phyloP scores from a whole-genome alignment of 2,797 vertebrate species.

The Paguma larvata region DNA sequence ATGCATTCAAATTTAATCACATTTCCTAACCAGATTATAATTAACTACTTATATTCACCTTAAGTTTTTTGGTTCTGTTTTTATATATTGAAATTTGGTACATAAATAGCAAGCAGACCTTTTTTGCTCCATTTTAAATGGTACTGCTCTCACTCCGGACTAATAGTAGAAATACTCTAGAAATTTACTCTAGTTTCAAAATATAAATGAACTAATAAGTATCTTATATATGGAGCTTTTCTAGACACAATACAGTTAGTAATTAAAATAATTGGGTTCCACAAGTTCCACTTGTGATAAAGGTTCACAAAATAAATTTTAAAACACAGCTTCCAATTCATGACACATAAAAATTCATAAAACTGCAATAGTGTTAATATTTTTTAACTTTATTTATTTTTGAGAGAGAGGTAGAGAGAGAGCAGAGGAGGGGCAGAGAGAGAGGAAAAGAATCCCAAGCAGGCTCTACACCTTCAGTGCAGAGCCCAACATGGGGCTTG shows the following conservation, averaged over 20 bases:
- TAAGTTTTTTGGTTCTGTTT: neutral
- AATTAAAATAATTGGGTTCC: conserved; percentile 39
- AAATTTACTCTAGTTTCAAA: conserved; percentile 7
- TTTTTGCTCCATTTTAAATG: conserved; percentile 47
- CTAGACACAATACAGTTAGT: conserved; percentile 40
- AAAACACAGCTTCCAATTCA: conserved; percentile 44
- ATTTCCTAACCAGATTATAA: conserved; percentile 61
- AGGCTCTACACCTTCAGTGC: no score
- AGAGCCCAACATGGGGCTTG: no score
- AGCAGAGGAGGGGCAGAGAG: no score
- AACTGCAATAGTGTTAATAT: conserved; percentile 20
- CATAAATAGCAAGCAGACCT: neutral
- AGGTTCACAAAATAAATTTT: conserved; percentile 59
- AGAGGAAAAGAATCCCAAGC: no score
- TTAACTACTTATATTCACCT: neutral
- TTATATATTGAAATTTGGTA: conserved; percentile 37
- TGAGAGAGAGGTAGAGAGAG: no score
- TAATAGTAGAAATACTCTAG: conserved; percentile 24
- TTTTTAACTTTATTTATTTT: neutral
- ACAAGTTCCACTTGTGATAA: conserved; percentile 38
- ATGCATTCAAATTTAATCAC: conserved; percentile 56
- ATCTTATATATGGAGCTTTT: neutral
- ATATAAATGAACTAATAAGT: conserved; percentile 26
- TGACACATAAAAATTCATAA: conserved; percentile 21
- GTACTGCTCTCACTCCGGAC: neutral